Base-by-base conservation (phyloP, 1,140 invertebrate species). In the Drosophila mayri region DNA sequence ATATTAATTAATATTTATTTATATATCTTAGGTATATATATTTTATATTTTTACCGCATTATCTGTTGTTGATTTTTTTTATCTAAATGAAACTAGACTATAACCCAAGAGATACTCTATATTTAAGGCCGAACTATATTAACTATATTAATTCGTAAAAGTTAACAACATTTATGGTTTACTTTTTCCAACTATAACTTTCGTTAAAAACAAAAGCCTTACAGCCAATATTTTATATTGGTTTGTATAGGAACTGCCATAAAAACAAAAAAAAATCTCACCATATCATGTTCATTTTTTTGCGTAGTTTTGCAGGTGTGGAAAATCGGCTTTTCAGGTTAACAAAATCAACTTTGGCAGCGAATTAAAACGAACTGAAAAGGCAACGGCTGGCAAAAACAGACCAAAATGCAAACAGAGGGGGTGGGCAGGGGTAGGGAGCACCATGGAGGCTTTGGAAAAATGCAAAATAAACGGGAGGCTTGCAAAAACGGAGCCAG, bases 391-490 rank as follows among this genome's bases (percentile, higher is more conserved):
- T 30, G 32, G 37, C 41, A 44, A 74, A 82, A 71, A 65, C 44
- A 59, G 41, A 49, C 47, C 61, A 41, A 74, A 78, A 54, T 47
- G 50, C 58, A 59, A 63, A 79, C 41, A 67, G 40, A 30, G 20
- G 6, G 28, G 25, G 28, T 7, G 28, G 28, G 28, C 28, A 8
- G 7, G 6, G 28, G 28, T 30, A 8, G 28, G 14, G 3, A 1
- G 25, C 25, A 25, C 25, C 25, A 25, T 25, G 25, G 18, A 12
- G 20, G 47, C 32, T 70, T 67, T 41, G 41, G 30, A 49, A 57
- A 67, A 75, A 78, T 76, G 47, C 64, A 85, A 79, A 82, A 77
- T 83, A 83, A 88, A 74, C 67, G 65, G 71, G 57, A 43, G 43
- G 46, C 63, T 72, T 60, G 60, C 60, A 59, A 74, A 81, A 81